Base-by-base conservation (phyloP, 2,888 invertebrate species). In the Noctuana brunneofusca region DNA sequence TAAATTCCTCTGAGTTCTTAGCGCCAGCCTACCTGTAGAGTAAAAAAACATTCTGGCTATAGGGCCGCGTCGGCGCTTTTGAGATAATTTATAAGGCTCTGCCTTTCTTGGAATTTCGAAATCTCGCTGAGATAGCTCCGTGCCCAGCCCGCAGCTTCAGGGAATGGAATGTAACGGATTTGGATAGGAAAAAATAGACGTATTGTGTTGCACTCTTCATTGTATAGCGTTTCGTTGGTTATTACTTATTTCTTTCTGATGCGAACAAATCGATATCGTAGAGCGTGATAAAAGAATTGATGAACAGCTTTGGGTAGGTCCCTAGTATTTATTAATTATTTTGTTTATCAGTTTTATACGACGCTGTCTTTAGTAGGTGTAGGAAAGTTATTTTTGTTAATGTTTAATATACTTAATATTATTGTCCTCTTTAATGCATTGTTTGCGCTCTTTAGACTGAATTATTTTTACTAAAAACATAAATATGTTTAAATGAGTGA, bases 31-130 rank as follows among this genome's bases (percentile, higher is more conserved):
- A 86, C 89, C 89, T 88, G 90, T 86, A 82, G 83, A 83, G 82
- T 84, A 89, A 90, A 91, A 90, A 91, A 88, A 77, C 80, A 83
- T 87, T 87, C 87, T 84, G 87, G 85, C 85, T 83, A 80, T 83
- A 78, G 83, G 86, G 82, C 89, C 87, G 87, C 78, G 90, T 86
- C 91, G 91, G 90, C 89, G 82, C 90, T 89, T 91, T 91, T 90
- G 90, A 87, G 87, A 91, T 89, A 89, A 89, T 90, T 90, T 90
- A 90, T 89, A 89, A 90, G 89, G 88, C 84, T 85, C 80, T 86
- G 83, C 89, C 89, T 89, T 90, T 90, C 90, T 86, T 80, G 83
- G 90, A 90, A 90, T 91, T 90, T 87, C 89, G 88, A 90, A 91
- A 91, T 90, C 88, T 87, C 83, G 79, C 75, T 76, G 79, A 84